These are phyloP conservation scores for Laupala kohalensis DNA, from an alignment of 1,140 invertebrate genomes.

Conservation along the genomic window DNA sequence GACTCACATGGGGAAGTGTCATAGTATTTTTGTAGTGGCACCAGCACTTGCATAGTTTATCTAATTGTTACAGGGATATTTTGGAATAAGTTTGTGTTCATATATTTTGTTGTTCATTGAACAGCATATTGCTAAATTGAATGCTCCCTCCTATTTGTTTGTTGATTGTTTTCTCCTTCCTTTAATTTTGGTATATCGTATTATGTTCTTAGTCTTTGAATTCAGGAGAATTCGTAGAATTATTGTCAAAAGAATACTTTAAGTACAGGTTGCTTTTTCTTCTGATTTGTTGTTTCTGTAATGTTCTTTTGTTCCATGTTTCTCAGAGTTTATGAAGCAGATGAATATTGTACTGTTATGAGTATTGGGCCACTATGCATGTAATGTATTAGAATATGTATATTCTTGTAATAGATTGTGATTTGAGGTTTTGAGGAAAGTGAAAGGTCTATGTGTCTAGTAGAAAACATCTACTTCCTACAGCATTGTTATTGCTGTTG, in stretches of 20 bases:
- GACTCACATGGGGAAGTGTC: neutral
- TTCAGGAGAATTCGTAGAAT: neutral
- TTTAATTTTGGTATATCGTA: neutral
- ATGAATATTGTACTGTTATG: neutral
- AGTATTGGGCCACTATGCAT: neutral
- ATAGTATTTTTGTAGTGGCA: neutral
- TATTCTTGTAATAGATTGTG: neutral
- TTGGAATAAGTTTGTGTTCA: neutral
- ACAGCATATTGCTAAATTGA: neutral
- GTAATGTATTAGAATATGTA: neutral
- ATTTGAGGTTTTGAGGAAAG: neutral
- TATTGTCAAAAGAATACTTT: neutral
- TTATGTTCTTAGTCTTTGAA: neutral
- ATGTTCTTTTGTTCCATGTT: neutral
- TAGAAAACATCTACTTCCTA: neutral
- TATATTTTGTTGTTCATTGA: neutral
- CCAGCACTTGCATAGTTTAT: neutral
- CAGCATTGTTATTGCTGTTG: neutral
- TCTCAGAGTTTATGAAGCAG: neutral
- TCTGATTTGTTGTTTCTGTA: neutral
- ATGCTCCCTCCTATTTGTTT: neutral
- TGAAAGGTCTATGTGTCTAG: neutral
- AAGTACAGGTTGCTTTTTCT: neutral
- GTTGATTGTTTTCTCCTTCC: neutral
- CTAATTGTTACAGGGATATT: neutral